Base-by-base conservation (phyloP, 2,113 vertebrate species). In the Phalacrocorax pelagicus region DNA sequence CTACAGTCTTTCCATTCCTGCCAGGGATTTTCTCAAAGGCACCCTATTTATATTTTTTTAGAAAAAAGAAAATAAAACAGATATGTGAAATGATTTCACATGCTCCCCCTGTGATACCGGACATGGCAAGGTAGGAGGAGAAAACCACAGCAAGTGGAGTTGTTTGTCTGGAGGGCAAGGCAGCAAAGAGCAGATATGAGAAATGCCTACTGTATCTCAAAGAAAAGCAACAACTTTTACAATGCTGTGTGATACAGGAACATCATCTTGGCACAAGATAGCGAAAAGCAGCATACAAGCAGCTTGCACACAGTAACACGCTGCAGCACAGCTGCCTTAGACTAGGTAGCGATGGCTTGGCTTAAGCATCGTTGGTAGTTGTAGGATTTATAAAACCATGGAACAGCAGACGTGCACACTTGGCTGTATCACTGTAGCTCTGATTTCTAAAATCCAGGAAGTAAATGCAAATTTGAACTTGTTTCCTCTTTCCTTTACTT, bases 51-150 rank as follows among this genome's bases (percentile, higher is more conserved):
- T 61, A 13, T 19, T 44, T 81, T 78, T 49, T 54, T 32, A 71
- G 51, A 24, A 62, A 46, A 61, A 40, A 63, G n/a, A 55, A 77
- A 65, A 42, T 23, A 55, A 11, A 54, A 11, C 5, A 44, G 18
- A 40, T 1, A 8, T 8, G 16, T 52, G 70, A n/a, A 69, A 62
- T 1, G 3, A 26, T 82, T 66, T 92, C 75, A 40, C 11, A 24
- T 0, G 1, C 44, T 63, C 27, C 18, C n/a, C 23, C n/a, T 30
- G 30, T 0, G 2, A n/a, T 13, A 38, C 2, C 2, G 3, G 58
- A 46, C 40, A 26, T 0, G 34, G 87, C 70, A 52, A 57, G 46
- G 46, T 6, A 46, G 69, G 47, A 67, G 55, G 34, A 55, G 29
- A 63, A 36, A 72, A 71, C 21, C 0, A 0, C 40, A 49, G 49